Evolutionary conservation across 2,797 vertebrate species (phyloP).

Genomic region (Thunnus albacares): DNA sequence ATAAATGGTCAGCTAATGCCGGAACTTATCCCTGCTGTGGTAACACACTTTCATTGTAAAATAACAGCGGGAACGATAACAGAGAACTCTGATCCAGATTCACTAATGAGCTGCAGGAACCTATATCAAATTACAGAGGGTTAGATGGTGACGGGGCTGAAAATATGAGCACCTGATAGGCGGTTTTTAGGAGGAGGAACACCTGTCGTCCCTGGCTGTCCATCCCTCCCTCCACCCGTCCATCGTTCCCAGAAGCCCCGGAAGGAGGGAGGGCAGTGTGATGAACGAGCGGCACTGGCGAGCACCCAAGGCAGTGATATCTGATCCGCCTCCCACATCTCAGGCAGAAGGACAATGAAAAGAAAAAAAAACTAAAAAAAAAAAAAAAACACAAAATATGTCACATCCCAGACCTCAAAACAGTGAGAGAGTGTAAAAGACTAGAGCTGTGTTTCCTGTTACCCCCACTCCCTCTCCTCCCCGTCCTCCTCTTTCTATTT

Average conservation of each 20-base stretch:
- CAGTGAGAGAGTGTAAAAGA: slow-evolving; percentile 50
- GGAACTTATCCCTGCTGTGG: slow-evolving; percentile 60
- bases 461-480: slow-evolving; percentile 31
- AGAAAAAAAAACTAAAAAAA: not conserved
- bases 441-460: slow-evolving; percentile 64
- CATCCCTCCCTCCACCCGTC: slow-evolving; percentile 41
- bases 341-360: slow-evolving; percentile 61
- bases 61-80: slow-evolving; percentile 45
- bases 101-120: slow-evolving; percentile 62
- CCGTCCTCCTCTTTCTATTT: slow-evolving; percentile 44
- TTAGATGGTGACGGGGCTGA: slow-evolving; percentile 32
- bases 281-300: slow-evolving; percentile 63
- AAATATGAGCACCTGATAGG: slow-evolving; percentile 53
- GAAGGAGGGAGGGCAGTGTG: slow-evolving; percentile 9
- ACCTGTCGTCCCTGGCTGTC: slow-evolving; percentile 66
- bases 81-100: slow-evolving; percentile 53
- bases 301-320: slow-evolving; percentile 67
- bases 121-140: slow-evolving; percentile 32
- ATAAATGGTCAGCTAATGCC: slow-evolving; percentile 67
- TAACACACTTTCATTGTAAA: slow-evolving; percentile 51
- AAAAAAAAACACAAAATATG: slow-evolving; percentile 44
- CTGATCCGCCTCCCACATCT: slow-evolving; percentile 72
- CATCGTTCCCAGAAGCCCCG: slow-evolving; percentile 7
- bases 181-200: slow-evolving; percentile 53
- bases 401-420: slow-evolving; percentile 58